These are phyloP conservation scores for Hypomecis atomaria DNA, from an alignment of 2,888 invertebrate genomes.

Conservation along the genomic window DNA sequence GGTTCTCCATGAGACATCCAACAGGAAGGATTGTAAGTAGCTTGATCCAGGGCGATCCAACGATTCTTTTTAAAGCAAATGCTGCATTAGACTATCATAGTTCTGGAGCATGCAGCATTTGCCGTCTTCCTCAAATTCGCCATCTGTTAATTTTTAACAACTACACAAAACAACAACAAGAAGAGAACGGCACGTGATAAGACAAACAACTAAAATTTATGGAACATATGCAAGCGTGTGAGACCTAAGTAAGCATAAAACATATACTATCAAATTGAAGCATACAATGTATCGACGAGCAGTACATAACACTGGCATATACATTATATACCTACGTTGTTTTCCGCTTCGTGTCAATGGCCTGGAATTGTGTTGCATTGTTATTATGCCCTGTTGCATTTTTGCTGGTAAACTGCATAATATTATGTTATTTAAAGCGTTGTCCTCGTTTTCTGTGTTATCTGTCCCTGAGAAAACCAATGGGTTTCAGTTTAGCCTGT, in stretches of 20 bases:
- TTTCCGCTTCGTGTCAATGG: conserved; percentile 65
- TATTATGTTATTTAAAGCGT: conserved; percentile 26
- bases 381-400: conserved; percentile 31
- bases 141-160: no score
- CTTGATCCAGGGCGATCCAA: no score
- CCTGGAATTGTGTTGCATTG: conserved; percentile 52
- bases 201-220: background rate
- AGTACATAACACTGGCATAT: conserved; percentile 5
- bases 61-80: no score
- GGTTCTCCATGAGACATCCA: no score
- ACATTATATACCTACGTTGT: conserved; percentile 21
- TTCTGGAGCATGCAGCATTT: no score
- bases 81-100: no score
- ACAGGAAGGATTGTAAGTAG: no score
- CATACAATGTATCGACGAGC: conserved; percentile 6
- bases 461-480: background rate
- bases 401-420: conserved; percentile 18
- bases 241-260: conserved; percentile 12
- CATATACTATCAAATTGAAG: background rate
- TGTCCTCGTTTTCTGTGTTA: conserved; percentile 13
- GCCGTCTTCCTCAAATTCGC: no score
- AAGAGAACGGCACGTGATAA: no score
- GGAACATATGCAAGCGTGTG: background rate
- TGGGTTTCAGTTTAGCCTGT: background rate
- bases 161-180: no score